Evolutionary conservation across 2,113 vertebrate species (phyloP).

Genomic region (Syngnathus floridae): DNA sequence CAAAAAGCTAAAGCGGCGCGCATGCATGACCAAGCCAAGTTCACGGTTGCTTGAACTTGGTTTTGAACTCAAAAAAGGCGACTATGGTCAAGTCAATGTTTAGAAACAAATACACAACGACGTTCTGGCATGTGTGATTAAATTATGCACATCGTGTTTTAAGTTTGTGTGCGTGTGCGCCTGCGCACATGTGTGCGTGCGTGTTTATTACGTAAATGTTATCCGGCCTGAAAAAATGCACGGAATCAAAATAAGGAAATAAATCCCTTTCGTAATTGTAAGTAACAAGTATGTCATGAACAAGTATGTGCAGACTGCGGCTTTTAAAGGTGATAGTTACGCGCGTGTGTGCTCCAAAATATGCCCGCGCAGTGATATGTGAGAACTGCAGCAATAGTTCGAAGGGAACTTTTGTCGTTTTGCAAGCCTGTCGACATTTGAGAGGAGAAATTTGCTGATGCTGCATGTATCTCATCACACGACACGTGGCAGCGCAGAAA

Average conservation of each 20-base stretch:
- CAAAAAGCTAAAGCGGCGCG: neutral
- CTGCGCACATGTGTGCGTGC: neutral
- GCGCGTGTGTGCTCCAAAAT: conserved; percentile 21
- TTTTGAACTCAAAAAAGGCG: conserved; percentile 53
- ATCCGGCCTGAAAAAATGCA: neutral
- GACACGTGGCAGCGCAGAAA: neutral
- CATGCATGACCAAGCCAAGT: conserved; percentile 39
- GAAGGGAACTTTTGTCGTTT: conserved; percentile 46
- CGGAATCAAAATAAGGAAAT: neutral
- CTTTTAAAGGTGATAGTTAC: conserved; percentile 16
- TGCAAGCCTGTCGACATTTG: conserved; percentile 59
- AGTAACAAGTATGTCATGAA: neutral
- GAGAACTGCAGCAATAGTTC: conserved; percentile 56
- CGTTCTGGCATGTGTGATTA: neutral
- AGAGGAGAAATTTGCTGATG: conserved; percentile 36
- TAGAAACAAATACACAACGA: neutral
- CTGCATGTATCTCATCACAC: conserved; percentile 24
- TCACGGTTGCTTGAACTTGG: conserved; percentile 61
- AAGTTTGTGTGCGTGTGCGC: neutral
- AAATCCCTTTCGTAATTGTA: neutral
- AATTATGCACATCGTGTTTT: neutral
- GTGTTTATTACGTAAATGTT: neutral
- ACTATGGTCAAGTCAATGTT: neutral
- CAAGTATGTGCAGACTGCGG: conserved; percentile 18
- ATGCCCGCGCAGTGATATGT: conserved; percentile 58